These are phyloP conservation scores for Oophaga pumilio DNA, from an alignment of 2,113 vertebrate genomes.

Conservation along the genomic window DNA sequence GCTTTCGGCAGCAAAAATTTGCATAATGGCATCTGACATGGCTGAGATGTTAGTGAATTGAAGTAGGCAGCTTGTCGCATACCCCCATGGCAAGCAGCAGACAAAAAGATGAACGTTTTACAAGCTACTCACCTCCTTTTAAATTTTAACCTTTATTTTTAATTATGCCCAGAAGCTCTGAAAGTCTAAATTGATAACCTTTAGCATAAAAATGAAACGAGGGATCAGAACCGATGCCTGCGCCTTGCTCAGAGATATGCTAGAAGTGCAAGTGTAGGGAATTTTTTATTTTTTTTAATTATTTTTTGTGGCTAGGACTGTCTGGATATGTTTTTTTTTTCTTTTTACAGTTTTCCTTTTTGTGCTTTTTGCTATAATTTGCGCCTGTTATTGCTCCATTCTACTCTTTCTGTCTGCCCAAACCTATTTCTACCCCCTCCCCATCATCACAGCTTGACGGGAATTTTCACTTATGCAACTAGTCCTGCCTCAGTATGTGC, in stretches of 20 bases:
- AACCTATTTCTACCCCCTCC: conserved; percentile 67
- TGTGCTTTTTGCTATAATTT: conserved; percentile 62
- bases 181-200: background rate
- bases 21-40: conserved; percentile 4
- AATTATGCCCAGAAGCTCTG: background rate
- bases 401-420: conserved; percentile 77
- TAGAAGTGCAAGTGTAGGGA: background rate
- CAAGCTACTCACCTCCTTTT: background rate
- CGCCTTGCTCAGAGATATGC: background rate
- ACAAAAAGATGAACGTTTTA: background rate
- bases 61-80: background rate
- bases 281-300: background rate
- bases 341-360: background rate
- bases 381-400: conserved; percentile 69
- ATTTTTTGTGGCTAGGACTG: background rate
- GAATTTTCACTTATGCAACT: conserved; percentile 81
- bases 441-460: conserved; percentile 79
- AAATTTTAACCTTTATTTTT: background rate
- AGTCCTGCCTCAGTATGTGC: conserved; percentile 80
- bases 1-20: background rate
- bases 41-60: conserved; percentile 1
- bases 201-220: background rate
- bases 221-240: background rate
- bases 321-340: background rate
- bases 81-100: background rate